Evolutionary conservation across 2,113 vertebrate species (phyloP).

Genomic region (Mionectes macconnelli): DNA sequence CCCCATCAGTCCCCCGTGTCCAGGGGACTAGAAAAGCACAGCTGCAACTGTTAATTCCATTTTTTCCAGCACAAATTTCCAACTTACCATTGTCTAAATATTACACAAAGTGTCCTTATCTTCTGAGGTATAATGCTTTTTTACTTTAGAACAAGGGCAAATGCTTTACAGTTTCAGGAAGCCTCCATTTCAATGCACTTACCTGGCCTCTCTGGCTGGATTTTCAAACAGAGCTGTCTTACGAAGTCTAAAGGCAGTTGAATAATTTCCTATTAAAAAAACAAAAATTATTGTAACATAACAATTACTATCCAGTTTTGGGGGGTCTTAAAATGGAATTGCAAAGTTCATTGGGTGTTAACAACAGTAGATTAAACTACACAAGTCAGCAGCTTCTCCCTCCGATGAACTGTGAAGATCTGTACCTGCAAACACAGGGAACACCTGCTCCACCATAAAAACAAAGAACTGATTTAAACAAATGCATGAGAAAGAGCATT

Average conservation of each 20-base stretch:
- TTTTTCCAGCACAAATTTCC: neutral
- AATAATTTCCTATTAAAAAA: conserved; percentile 85
- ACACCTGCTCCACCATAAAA: neutral
- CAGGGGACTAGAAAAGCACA: neutral
- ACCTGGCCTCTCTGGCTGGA: conserved; percentile 95
- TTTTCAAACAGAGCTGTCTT: conserved; percentile 90
- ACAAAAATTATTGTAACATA: neutral
- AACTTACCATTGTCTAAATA: neutral
- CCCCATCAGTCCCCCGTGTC: neutral
- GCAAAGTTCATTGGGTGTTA: neutral
- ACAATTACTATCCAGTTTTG: neutral
- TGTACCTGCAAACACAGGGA: neutral
- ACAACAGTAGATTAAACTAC: neutral
- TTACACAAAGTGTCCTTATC: neutral
- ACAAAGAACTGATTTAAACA: neutral
- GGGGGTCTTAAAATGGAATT: neutral
- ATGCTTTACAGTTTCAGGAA: neutral
- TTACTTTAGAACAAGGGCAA: neutral
- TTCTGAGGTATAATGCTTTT: neutral
- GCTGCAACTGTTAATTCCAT: neutral
- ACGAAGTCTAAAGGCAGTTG: conserved; percentile 94
- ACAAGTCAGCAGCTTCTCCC: neutral
- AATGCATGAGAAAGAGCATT: neutral
- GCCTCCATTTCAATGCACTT: neutral
- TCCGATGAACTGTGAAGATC: neutral